These are phyloP conservation scores for Siniperca knerii DNA, from an alignment of 2,113 vertebrate genomes.

Conservation along the genomic window DNA sequence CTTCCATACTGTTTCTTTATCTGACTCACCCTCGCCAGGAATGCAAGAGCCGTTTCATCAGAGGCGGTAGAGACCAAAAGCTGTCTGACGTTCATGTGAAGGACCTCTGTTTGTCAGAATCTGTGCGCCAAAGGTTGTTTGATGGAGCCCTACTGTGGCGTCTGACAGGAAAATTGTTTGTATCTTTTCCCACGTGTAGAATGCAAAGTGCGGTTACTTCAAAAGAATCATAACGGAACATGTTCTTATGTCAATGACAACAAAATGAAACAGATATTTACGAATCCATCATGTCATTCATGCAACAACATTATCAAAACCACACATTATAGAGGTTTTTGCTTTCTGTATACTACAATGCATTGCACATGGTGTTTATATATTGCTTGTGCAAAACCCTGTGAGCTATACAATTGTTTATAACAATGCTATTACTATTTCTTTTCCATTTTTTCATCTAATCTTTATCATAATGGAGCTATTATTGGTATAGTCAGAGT, in stretches of 20 bases:
- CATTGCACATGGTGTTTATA: not conserved
- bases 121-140: slow-evolving; percentile 78
- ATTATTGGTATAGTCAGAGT: slow-evolving; percentile 51
- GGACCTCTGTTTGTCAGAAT: slow-evolving; percentile 75
- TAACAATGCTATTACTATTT: not conserved
- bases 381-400: not conserved
- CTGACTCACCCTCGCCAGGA: slow-evolving; percentile 65
- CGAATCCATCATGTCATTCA: not conserved
- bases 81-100: slow-evolving; percentile 79
- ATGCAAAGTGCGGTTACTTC: not conserved
- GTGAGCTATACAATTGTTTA: not conserved
- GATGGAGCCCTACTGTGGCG: slow-evolving; percentile 20
- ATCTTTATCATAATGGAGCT: slow-evolving; percentile 35
- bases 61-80: slow-evolving; percentile 80
- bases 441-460: not conserved
- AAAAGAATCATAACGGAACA: not conserved
- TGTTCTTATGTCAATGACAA: not conserved
- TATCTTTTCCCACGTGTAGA: not conserved
- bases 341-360: not conserved
- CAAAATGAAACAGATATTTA: not conserved
- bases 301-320: not conserved
- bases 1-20: slow-evolving; percentile 39
- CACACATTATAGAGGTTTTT: not conserved
- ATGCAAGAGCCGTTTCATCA: slow-evolving; percentile 77
- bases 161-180: not conserved